Conservation (phyloP, 2,797 vertebrate genomes). For the Pangasius mekongensis region DNA sequence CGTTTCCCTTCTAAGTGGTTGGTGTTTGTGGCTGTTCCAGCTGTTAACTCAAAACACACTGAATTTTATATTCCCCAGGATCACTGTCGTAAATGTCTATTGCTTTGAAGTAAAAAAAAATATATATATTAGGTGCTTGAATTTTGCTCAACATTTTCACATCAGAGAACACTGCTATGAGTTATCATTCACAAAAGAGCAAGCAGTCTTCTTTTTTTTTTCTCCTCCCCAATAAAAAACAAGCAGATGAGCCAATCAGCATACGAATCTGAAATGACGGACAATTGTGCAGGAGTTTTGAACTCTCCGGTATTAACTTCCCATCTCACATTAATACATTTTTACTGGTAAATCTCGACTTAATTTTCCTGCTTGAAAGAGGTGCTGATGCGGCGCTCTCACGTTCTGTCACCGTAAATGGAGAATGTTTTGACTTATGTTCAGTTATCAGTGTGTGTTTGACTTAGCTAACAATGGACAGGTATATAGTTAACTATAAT, state of each 20-base stretch:
- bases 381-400: too few species aligned
- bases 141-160: not conserved
- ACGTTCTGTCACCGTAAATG: too few species aligned
- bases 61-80: not conserved
- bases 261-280: not conserved
- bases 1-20: not conserved
- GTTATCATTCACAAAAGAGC: not conserved
- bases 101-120: not conserved
- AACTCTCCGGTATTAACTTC: not conserved
- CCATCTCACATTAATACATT: not conserved
- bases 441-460: too few species aligned
- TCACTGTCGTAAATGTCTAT: too few species aligned
- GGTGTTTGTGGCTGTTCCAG: not conserved
- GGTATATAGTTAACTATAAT: too few species aligned
- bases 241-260: not conserved
- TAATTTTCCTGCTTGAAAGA: too few species aligned
- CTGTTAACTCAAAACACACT: not conserved
- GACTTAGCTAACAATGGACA: too few species aligned
- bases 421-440: too few species aligned
- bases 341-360: not conserved
- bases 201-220: not conserved
- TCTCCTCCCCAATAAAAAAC: not conserved
- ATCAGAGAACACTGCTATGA: not conserved
- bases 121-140: not conserved
- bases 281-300: not conserved